Evolutionary conservation across 2,113 vertebrate species (phyloP), one percentile per base, ranked within the genome.

Genomic region (Erpornis zantholeuca): DNA sequence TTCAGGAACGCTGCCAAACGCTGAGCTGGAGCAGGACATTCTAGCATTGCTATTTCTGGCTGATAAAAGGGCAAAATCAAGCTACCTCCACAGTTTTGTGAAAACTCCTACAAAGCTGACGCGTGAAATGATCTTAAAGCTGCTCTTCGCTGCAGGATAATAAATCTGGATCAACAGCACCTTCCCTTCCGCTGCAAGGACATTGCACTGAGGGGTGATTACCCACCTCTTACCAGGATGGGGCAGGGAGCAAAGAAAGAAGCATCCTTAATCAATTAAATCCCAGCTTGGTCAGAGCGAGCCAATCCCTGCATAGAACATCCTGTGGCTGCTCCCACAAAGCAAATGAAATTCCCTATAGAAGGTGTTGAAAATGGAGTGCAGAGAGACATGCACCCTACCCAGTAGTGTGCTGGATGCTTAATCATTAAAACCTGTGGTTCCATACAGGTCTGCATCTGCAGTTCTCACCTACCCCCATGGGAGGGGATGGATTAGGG

Each of bases 271-370:
- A 63, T 59, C 25, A 63, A 1, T 47, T 45, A 71, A 63, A 92
- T 31, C 44, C 40, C 85, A 88, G 33, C 49, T 71, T 20, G 66
- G 33, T 31, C 35, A 12, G 49, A 72, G 47, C 0, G 1, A 36
- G 56, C 31, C 2, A 35, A 19, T 66, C 25, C 29, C 56, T 40
- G n/a, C 25, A 53, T 49, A 61, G 36, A 66, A 57, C n/a, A 40
- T 23, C 84, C 45, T 33, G 29, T 0, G 7, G 42, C 33, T 4
- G 9, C 61, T 50, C 28, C 56, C 57, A 71, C 45, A 35, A 24
- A 66, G 19, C 16, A 52, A 77, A 24, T 0, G 1, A 33, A 80
- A 50, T 59, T 31, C 68, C n/a, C 21, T 10, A 1, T 0, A 52
- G 53, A 40, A 85, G 12, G 36, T 15, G 21, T 4, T 76, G 86